Percentiles rank a stretch among this genome's conserved stretches.
phyloP scores from a whole-genome alignment of 2,113 vertebrate species.

The Callocephalon fimbriatum region DNA sequence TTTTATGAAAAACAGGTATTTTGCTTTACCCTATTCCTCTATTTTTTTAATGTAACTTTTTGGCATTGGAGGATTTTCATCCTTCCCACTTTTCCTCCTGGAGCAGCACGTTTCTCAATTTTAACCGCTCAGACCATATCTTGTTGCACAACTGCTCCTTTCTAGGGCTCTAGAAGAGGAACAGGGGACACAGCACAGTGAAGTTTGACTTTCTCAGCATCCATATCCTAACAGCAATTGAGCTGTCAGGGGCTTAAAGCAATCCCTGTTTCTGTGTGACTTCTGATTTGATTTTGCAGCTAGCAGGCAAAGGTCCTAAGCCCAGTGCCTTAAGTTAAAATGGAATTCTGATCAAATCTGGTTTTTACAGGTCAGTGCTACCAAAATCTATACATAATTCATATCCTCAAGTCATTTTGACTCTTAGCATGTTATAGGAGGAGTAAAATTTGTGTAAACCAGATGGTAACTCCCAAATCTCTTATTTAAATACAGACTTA shows the following conservation, averaged over 20 bases:
- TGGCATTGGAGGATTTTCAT: not conserved
- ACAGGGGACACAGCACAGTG: fast-evolving
- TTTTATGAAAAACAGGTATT: not conserved
- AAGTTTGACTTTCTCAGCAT: not conserved
- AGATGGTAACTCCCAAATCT: not conserved
- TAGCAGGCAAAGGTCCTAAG: not conserved
- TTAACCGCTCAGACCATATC: not conserved
- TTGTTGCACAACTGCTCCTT: not conserved
- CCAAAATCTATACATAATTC: fast-evolving
- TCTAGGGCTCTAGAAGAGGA: not conserved
- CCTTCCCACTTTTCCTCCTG: not conserved
- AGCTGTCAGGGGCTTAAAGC: not conserved
- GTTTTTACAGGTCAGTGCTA: not conserved
- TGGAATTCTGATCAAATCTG: not conserved
- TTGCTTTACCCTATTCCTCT: not conserved
- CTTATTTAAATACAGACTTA: fast-evolving
- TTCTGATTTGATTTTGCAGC: not conserved
- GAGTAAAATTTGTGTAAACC: not conserved
- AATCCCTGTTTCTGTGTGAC: not conserved
- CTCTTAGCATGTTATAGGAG: fast-evolving
- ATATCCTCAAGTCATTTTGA: not conserved
- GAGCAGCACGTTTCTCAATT: not conserved
- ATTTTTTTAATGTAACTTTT: not conserved
- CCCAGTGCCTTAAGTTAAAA: not conserved
- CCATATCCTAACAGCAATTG: fast-evolving